phyloP scores from a whole-genome alignment of 2,888 invertebrate species.

The Lycaena phlaeas region DNA sequence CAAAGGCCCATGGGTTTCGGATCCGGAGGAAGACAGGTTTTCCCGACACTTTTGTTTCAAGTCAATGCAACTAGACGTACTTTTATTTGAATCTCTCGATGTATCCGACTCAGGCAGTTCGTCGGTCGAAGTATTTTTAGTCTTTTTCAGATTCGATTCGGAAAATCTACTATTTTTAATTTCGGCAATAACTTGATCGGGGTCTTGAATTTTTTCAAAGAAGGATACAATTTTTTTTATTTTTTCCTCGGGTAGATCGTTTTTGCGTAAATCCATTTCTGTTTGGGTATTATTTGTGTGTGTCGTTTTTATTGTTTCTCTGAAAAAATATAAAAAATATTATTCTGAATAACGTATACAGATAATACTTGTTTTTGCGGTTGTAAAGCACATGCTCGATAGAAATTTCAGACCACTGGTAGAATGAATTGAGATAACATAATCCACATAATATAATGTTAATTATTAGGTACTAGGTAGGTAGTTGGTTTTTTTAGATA shows the following conservation, averaged over 20 bases:
- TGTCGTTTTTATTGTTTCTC: slow-evolving; percentile 22
- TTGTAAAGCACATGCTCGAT: too few relatives aligned
- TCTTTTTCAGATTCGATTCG: slow-evolving; percentile 26
- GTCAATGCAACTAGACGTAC: slow-evolving; percentile 33
- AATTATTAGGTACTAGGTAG: too few relatives aligned
- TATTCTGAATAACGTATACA: too few relatives aligned
- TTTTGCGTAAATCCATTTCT: slow-evolving; percentile 32
- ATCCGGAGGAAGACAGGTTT: slow-evolving; percentile 22
- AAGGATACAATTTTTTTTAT: slow-evolving; percentile 58
- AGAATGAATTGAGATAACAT: too few relatives aligned
- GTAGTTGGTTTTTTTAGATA: too few relatives aligned
- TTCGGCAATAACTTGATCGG: slow-evolving; percentile 34
- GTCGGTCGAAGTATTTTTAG: slow-evolving; percentile 8
- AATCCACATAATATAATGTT: too few relatives aligned
- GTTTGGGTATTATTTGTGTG: slow-evolving; percentile 43
- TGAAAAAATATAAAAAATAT: slow-evolving; percentile 2
- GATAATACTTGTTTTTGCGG: too few relatives aligned
- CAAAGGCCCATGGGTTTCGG: slow-evolving; percentile 22
- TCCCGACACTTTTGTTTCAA: slow-evolving; percentile 16
- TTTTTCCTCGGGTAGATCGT: slow-evolving; percentile 43
- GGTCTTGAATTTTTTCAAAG: slow-evolving; percentile 48
- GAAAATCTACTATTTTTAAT: slow-evolving; percentile 37
- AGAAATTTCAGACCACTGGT: too few relatives aligned
- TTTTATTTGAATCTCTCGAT: slow-evolving; percentile 26
- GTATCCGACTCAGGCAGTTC: slow-evolving; percentile 18